These are phyloP conservation scores for Dermatophagoides farinae DNA, from an alignment of 1,140 invertebrate species.

Conservation along the genomic window DNA sequence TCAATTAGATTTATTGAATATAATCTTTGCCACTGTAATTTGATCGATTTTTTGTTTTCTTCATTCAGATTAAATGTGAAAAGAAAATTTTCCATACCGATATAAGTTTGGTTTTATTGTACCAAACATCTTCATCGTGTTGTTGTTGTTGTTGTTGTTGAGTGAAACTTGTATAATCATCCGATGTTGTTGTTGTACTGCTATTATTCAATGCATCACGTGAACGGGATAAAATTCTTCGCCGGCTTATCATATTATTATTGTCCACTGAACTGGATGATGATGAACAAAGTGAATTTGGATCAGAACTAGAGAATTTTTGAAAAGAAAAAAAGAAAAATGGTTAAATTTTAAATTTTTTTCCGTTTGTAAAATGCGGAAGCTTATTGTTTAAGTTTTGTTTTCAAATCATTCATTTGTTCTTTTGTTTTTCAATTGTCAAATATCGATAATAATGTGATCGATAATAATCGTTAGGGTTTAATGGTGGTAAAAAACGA, in stretches of 20 bases:
- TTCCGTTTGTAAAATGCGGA: too few species aligned
- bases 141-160: constrained; percentile 1
- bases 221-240: constrained; percentile 67
- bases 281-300: not conserved
- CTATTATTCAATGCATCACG: constrained; percentile 71
- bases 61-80: not conserved
- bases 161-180: not conserved
- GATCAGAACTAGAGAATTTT: not conserved
- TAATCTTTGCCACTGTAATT: too few species aligned
- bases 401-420: too few species aligned
- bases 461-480: too few species aligned
- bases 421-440: too few species aligned
- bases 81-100: constrained; percentile 46
- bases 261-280: not conserved
- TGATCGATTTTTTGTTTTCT: not conserved
- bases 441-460: too few species aligned
- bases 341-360: not conserved
- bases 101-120: constrained; percentile 73
- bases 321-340: not conserved
- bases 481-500: too few species aligned
- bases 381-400: too few species aligned
- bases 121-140: constrained; percentile 80
- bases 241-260: constrained; percentile 47
- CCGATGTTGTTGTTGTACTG: not conserved
- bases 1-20: too few species aligned